phyloP scores from a whole-genome alignment of 2,797 vertebrate species.

The Chanos chanos region DNA sequence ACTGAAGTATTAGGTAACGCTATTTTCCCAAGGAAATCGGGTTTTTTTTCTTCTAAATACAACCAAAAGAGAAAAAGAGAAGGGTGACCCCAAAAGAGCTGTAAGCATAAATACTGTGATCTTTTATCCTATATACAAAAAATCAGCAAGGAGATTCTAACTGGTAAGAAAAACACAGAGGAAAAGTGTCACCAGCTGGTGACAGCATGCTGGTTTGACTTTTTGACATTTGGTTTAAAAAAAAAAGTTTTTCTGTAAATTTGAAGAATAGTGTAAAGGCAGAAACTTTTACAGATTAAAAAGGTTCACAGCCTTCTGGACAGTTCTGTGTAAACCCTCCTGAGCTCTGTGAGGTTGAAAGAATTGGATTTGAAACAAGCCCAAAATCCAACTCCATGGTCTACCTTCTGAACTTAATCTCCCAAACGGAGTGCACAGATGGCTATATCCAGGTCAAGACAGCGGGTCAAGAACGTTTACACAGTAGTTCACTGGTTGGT shows the following conservation, averaged over 20 bases:
- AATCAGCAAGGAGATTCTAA: too few relatives aligned
- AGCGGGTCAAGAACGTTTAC: neutral
- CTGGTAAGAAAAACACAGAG: slow-evolving; percentile 6
- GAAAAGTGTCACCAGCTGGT: too few relatives aligned
- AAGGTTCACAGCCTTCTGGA: neutral
- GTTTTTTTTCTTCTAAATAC: too few relatives aligned
- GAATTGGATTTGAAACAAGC: slow-evolving; percentile 3
- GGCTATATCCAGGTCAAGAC: neutral
- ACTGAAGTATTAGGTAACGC: too few relatives aligned
- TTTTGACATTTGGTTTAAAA: too few relatives aligned
- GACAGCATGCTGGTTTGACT: too few relatives aligned
- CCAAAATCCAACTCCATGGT: slow-evolving; percentile 4
- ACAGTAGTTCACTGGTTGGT: neutral
- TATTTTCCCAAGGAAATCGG: too few relatives aligned
- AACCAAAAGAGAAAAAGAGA: too few relatives aligned
- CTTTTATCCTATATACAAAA: too few relatives aligned
- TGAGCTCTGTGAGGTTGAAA: slow-evolving; percentile 2
- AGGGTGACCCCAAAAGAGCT: too few relatives aligned
- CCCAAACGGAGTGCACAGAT: neutral
- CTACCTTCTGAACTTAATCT: slow-evolving; percentile 4
- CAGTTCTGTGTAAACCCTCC: neutral
- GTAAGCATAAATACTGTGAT: too few relatives aligned
- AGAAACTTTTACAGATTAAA: slow-evolving; percentile 21
- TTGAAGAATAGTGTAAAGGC: neutral
- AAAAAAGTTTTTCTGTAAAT: neutral